Evolutionary conservation across 2,113 vertebrate genomes (phyloP).

Genomic region (Sarotherodon lohbergeri): DNA sequence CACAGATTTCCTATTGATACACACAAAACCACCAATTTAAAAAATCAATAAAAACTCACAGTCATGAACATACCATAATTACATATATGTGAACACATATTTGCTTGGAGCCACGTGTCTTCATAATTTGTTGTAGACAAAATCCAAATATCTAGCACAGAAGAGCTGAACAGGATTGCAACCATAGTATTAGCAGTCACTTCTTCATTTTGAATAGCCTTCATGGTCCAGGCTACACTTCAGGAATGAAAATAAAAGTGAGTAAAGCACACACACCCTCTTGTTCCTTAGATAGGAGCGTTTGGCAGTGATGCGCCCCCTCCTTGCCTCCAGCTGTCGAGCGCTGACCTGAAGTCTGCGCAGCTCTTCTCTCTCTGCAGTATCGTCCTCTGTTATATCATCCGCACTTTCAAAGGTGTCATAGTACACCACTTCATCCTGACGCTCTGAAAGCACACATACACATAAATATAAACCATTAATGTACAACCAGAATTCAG

Average conservation of each 20-base stretch:
- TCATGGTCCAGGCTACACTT: background rate
- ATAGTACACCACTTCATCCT: conserved; percentile 94
- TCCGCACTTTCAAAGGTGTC: conserved; percentile 95
- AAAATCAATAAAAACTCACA: background rate
- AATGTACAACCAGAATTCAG: background rate
- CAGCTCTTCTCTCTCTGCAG: conserved; percentile 79
- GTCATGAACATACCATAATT: background rate
- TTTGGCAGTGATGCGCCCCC: conserved; percentile 93
- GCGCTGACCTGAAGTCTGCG: conserved; percentile 86
- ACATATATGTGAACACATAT: background rate
- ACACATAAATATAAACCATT: background rate
- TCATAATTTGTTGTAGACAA: background rate
- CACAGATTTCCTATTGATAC: conserved; percentile 87
- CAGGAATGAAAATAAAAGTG: background rate
- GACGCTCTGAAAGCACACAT: conserved; percentile 58
- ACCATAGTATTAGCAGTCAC: background rate
- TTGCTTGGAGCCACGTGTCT: background rate
- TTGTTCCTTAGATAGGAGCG: conserved; percentile 98
- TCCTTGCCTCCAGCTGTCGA: conserved; percentile 89
- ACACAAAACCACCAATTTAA: background rate
- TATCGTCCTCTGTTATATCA: conserved; percentile 84
- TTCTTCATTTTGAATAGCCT: background rate
- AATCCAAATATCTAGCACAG: background rate
- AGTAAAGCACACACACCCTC: conserved; percentile 74
- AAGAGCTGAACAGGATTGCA: background rate